Conservation (phyloP, 1,140 invertebrate genomes). For the Hestina assimilis region DNA sequence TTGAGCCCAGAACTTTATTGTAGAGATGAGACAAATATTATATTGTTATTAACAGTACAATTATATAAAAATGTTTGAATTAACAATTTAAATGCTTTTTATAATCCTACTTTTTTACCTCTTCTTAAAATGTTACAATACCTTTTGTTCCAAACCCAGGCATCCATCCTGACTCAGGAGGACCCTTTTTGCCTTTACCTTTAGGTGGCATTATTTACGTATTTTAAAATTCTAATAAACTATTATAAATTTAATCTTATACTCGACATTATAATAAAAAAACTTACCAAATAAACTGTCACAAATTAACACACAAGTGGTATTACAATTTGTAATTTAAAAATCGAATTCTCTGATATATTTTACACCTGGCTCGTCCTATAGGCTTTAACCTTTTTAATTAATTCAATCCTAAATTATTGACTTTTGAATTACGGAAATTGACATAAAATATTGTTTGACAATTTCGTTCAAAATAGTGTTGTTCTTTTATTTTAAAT, state of each 20-base stretch:
- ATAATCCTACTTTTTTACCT: not conserved
- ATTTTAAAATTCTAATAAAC: constrained; percentile 40
- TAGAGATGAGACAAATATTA: too few species aligned
- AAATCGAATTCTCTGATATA: not conserved
- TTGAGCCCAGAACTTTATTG: too few species aligned
- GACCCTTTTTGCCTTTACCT: constrained; percentile 53
- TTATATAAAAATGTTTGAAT: too few species aligned
- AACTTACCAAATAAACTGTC: constrained; percentile 45
- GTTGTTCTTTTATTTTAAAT: not conserved
- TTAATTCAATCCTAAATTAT: too few species aligned
- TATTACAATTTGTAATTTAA: not conserved
- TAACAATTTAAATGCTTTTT: not conserved
- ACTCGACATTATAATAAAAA: constrained; percentile 61
- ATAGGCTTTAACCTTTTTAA: too few species aligned
- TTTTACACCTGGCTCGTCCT: not conserved
- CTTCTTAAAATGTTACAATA: constrained; percentile 17
- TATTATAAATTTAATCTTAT: constrained; percentile 38
- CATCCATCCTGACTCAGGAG: constrained; percentile 68
- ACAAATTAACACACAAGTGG: not conserved
- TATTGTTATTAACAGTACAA: too few species aligned
- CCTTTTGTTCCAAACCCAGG: constrained; percentile 70
- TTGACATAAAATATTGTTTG: not conserved
- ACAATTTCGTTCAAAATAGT: not conserved
- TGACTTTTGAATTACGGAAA: not conserved
- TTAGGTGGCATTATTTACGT: constrained; percentile 55